Base-by-base conservation (phyloP, 2,797 vertebrate genomes). In the Parauchenoglanis ngamensis region DNA sequence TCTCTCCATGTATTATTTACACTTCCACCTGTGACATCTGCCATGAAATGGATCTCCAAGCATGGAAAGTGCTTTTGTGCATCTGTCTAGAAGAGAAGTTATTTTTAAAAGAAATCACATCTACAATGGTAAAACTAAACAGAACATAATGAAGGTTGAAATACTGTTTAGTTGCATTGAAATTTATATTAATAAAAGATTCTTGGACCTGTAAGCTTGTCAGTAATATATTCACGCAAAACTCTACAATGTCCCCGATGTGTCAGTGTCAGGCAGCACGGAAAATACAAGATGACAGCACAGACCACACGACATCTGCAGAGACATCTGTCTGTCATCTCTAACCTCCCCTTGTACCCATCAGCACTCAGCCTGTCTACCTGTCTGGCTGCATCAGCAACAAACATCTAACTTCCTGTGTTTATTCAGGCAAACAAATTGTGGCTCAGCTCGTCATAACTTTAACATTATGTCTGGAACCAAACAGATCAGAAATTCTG, bases 301-400 rank as follows among this genome's bases (percentile, higher is more conserved):
- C 56, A 72, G 73, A 83, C 75, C 61, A 79, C 86, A 46, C 17
- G 28, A 85, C 84, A 89, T 89, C 89, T 85, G 89, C 52, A 82
- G 85, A 21, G 85, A 86, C 54, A 52, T 79, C 83, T 88, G 87
- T 88, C 90, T 81, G 84, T 89, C 80, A 85, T 78, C 78, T 70
- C 57, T 88, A 90, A 90, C 90, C 90, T 84, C 84, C 77, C 57
- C 57, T 77, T 77, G 83, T 82, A 68, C 86, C 72, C 57, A 84
- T 75, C 85, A 88, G 85, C 87, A 70, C 86, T n/a, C 61, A 52
- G 56, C 49, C 84, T 76, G 83, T 85, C 84, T 83, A 85, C 84
- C 89, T 90, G 89, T 86, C 84, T 89, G 46, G 78, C 89, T 68
- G 82, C 82, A 87, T 84, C 86, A 83, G 87, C 72, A 56, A 59